Base-by-base conservation (phyloP, 2,797 vertebrate genomes). In the Epinephelus awoara region DNA sequence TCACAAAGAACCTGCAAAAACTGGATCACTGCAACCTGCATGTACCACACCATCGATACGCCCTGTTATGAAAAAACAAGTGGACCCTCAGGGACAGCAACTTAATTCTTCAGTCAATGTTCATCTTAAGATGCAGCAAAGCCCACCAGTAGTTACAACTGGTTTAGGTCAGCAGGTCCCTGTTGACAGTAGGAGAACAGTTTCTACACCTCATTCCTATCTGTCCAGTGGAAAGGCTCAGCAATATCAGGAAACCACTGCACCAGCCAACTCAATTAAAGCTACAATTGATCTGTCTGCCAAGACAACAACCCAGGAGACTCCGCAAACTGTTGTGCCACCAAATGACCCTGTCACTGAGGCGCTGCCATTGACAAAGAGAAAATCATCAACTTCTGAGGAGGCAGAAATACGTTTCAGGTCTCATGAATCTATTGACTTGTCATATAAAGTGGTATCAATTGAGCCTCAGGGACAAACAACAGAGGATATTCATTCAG, bases 261-360 rank as follows among this genome's bases (percentile, higher is more conserved):
- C 85, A 67, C 93, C 94, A 61, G 91, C 93, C 82, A 95, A 95
- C 79, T 79, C 83, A 74, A 40, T 93, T 46, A 93, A 91, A 89
- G 67, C 71, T 29, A 87, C 85, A 11, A 49, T 95, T 75, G 92
- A 95, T 79, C 94, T 95, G 95, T 93, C 94, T 76, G 46, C 58
- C 5, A 92, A 89, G 51, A 70, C 25, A 63, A 67, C 34, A 79
- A 25, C 15, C 19, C 40, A 42, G 10, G 58, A 64, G 2, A 62
- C 46, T 54, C 50, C 3, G 1, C 66, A 86, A 88, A 73, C 42
- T 56, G 61, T 56, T 63, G 42, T 38, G 3, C 92, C 87, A 84
- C 68, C 91, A 47, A 93, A 95, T 3, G 61, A 90, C 75, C 62
- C 91, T 75, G 54, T 55, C 47, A 78, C 15, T 46, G 83, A 91